Percentiles rank a stretch among this genome's conserved stretches.
Evolutionary conservation across 2,113 vertebrate species (phyloP).

Genomic region (Ifrita kowaldi): DNA sequence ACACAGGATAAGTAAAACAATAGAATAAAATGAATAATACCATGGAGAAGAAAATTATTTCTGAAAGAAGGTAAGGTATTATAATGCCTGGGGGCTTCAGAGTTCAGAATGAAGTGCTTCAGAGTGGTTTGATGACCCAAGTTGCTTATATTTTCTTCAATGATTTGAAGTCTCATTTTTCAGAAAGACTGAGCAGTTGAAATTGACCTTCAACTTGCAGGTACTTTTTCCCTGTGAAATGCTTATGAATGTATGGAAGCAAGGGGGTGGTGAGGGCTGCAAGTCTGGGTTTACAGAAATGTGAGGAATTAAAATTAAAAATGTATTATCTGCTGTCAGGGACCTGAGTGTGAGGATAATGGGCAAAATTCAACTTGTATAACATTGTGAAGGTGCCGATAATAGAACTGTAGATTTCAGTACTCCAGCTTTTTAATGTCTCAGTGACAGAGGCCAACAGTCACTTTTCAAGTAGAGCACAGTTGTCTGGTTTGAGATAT

Average conservation of each 20-base stretch:
- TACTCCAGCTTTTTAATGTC: neutral
- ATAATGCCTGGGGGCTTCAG: neutral
- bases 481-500: neutral
- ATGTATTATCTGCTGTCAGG: neutral
- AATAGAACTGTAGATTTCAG: neutral
- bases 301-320: neutral
- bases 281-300: neutral
- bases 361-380: neutral
- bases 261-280: neutral
- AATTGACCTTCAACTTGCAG: neutral
- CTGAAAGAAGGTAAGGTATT: neutral
- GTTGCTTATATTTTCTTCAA: neutral
- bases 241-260: neutral
- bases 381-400: neutral
- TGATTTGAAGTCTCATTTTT: neutral
- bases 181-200: neutral
- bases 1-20: neutral
- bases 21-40: neutral
- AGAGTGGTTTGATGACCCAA: neutral
- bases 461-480: neutral
- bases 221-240: neutral
- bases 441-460: neutral
- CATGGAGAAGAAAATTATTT: neutral
- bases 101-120: neutral
- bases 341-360: neutral